phyloP scores from a whole-genome alignment of 2,888 invertebrate genomes.

The Ophonus ardosiacus region DNA sequence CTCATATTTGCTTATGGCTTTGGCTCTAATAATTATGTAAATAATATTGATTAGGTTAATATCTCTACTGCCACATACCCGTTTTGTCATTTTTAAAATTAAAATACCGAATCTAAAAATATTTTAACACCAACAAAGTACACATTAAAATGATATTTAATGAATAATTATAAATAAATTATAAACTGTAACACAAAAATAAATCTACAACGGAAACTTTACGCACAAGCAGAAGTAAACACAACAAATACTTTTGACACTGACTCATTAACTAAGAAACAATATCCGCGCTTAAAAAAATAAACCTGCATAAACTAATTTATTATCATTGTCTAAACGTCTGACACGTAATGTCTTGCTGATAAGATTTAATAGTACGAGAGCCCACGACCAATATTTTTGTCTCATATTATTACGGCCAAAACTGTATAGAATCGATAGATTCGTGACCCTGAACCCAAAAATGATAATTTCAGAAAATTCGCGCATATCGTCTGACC shows the following conservation, averaged over 20 bases:
- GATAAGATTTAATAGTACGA: background rate
- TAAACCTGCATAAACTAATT: background rate
- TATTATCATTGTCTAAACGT: background rate
- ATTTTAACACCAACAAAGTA: no score
- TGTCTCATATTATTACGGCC: no score
- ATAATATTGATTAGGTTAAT: background rate
- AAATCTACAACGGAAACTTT: no score
- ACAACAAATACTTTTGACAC: background rate
- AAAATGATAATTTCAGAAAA: no score
- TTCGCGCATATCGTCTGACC: no score
- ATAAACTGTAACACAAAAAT: no score
- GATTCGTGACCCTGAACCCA: no score
- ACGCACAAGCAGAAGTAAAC: background rate
- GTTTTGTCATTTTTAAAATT: background rate
- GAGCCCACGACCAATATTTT: no score
- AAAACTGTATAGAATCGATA: no score
- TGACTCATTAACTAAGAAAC: background rate
- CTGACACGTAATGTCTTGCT: background rate
- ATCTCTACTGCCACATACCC: background rate
- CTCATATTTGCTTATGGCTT: background rate
- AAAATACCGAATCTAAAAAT: background rate
- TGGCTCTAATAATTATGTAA: background rate
- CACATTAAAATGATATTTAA: no score
- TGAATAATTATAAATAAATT: no score
- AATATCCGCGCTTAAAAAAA: background rate